A percentile compares a stretch with the other conserved stretches of the same genome.
phyloP scores from a whole-genome alignment of 2,888 invertebrate species.

The Eristalis pertinax region DNA sequence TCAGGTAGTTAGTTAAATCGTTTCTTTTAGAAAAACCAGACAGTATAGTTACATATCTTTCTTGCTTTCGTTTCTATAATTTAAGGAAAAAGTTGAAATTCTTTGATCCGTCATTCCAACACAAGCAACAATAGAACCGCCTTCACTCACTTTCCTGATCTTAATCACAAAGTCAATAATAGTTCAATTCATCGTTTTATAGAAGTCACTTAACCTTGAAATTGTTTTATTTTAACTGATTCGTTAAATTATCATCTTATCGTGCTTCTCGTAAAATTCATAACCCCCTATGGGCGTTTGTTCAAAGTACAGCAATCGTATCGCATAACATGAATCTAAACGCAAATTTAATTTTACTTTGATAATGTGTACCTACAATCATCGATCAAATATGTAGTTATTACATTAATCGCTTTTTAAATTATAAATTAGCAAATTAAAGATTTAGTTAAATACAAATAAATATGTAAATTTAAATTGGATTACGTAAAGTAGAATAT shows the following conservation, averaged over 20 bases:
- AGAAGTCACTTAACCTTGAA: neutral
- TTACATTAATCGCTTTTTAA: neutral
- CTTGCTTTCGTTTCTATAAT: too few species aligned
- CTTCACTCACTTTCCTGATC: constrained; percentile 2
- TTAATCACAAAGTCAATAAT: neutral
- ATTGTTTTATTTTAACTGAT: neutral
- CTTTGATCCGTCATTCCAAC: too few species aligned
- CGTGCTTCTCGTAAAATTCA: neutral
- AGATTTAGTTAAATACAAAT: neutral
- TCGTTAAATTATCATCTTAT: constrained; percentile 3
- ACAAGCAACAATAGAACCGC: neutral
- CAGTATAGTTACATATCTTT: too few species aligned
- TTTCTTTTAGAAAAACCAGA: too few species aligned
- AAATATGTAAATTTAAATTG: neutral
- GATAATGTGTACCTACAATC: neutral
- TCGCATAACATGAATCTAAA: neutral
- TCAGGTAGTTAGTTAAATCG: too few species aligned
- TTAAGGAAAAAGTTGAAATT: too few species aligned
- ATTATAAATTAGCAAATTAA: neutral
- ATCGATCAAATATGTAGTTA: neutral
- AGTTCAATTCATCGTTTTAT: neutral
- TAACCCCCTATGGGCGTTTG: neutral
- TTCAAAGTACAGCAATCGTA: neutral
- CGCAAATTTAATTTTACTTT: neutral
- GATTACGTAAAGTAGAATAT: neutral